Percentiles rank a stretch among this genome's conserved stretches.
phyloP scores from a whole-genome alignment of 2,797 vertebrate genomes.

The Fratercula arctica region DNA sequence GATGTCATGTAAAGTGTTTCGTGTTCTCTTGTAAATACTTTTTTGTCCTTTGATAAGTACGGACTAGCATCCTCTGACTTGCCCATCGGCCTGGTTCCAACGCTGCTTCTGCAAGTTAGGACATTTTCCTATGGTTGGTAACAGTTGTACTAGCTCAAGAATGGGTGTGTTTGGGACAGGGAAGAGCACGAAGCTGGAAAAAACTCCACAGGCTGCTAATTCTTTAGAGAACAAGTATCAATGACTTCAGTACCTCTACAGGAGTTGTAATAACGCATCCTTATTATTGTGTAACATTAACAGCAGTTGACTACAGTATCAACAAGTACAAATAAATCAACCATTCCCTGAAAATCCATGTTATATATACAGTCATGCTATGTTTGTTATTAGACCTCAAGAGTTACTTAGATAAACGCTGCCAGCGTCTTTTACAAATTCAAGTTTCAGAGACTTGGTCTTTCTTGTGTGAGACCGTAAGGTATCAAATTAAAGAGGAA shows the following conservation, averaged over 20 bases:
- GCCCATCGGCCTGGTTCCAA: neutral
- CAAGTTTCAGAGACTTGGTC: neutral
- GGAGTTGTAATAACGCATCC: neutral
- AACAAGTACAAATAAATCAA: neutral
- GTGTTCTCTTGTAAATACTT: neutral
- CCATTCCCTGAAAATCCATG: neutral
- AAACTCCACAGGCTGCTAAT: neutral
- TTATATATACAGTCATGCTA: neutral
- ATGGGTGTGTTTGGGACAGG: neutral
- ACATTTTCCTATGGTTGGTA: neutral
- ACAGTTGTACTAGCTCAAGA: neutral
- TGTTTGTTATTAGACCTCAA: neutral
- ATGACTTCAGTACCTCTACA: neutral
- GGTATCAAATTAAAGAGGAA: neutral
- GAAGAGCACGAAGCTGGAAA: neutral
- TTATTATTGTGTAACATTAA: fast-evolving
- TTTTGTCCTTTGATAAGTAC: neutral
- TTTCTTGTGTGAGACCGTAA: neutral
- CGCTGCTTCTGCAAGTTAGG: neutral
- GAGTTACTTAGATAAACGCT: neutral
- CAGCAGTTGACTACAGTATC: neutral
- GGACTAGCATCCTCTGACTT: neutral
- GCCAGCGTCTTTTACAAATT: neutral
- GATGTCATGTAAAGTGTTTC: fast-evolving
- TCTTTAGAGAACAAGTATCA: fast-evolving